Evolutionary conservation across 2,797 vertebrate species (phyloP).

Genomic region (Erethizon dorsatum): DNA sequence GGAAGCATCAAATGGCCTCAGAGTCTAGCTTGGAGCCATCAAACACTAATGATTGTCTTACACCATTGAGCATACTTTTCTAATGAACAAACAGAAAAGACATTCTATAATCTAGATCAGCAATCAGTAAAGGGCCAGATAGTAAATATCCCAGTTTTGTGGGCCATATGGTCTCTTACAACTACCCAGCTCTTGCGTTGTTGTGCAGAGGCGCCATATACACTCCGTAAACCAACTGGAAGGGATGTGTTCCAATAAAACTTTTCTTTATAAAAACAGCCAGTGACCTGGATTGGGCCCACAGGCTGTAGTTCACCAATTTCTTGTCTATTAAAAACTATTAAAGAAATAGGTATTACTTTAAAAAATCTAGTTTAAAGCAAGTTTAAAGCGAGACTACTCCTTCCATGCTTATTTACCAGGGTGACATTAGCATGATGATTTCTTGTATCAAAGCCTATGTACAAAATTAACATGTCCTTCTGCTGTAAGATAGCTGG

Average conservation of each 20-base stretch:
- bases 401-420: background rate
- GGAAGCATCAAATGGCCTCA: background rate
- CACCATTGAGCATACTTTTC: slow-evolving; percentile 33
- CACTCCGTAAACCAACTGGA: background rate
- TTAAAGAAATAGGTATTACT: slow-evolving; percentile 4
- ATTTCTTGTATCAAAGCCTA: slow-evolving; percentile 52
- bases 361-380: background rate
- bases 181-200: background rate
- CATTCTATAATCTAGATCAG: background rate
- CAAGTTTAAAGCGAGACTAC: background rate
- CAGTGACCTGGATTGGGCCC: background rate
- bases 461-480: background rate
- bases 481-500: background rate
- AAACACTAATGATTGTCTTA: background rate
- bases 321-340: background rate
- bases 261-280: slow-evolving; percentile 48
- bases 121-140: background rate
- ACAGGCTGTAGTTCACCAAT: background rate
- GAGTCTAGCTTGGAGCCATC: background rate
- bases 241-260: background rate
- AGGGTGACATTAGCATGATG: accelerated
- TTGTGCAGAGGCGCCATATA: background rate
- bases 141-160: slow-evolving; percentile 7
- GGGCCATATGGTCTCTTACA: background rate
- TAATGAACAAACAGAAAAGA: slow-evolving; percentile 45